Conservation (phyloP, 1,140 invertebrate species). For the Triops cancriformis region DNA sequence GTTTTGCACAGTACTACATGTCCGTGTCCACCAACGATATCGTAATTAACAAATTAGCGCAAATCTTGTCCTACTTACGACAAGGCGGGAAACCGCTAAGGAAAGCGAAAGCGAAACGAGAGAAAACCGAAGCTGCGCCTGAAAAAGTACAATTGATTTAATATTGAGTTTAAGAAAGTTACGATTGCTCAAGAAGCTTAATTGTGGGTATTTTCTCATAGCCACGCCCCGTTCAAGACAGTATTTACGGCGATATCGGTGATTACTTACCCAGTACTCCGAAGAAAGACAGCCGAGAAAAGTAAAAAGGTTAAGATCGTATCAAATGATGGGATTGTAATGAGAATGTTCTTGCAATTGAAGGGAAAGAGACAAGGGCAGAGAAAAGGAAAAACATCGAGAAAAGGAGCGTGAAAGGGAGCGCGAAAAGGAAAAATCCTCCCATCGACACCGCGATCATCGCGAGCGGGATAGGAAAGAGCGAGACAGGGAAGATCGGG, state of each 20-base stretch:
- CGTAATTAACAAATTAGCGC: conserved; percentile 93
- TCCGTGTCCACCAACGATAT: conserved; percentile 87
- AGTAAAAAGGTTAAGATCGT: too few species aligned
- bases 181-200: not conserved
- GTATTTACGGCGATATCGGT: conserved; percentile 89
- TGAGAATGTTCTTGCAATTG: not conserved
- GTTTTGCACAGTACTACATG: conserved; percentile 55
- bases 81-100: conserved; percentile 66
- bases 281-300: not conserved
- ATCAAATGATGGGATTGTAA: not conserved
- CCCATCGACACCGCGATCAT: conserved; percentile 26
- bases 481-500: conserved; percentile 30
- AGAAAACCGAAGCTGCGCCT: conserved; percentile 32
- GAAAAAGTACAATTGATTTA: conserved; percentile 28
- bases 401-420: conserved; percentile 37
- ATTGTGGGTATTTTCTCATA: not conserved
- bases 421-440: conserved; percentile 31
- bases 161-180: conserved; percentile 23
- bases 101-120: conserved; percentile 57
- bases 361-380: conserved; percentile 29
- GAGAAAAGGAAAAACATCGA: conserved; percentile 44
- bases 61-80: conserved; percentile 90
- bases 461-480: conserved; percentile 32
- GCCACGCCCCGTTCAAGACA: conserved; percentile 50
- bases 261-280: conserved; percentile 64